phyloP scores from a whole-genome alignment of 1,140 invertebrate genomes.

The Scaptodrosophila lebanonensis region DNA sequence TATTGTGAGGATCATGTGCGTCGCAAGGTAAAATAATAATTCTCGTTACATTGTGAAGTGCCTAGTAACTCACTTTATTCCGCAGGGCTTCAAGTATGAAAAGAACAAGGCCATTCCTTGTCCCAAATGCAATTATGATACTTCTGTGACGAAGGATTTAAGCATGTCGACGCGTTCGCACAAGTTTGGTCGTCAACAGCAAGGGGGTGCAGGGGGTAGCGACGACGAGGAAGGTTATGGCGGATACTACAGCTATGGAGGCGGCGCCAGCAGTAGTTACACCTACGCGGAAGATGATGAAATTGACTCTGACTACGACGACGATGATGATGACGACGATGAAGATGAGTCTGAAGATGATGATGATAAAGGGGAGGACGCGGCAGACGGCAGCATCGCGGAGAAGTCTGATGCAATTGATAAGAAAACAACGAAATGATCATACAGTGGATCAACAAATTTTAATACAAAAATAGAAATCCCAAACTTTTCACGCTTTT shows the following conservation, averaged over 20 bases:
- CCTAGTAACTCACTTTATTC: no score
- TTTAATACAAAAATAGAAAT: no score
- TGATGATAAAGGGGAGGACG: conserved; percentile 74
- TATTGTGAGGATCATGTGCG: conserved; percentile 98
- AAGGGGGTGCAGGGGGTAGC: conserved; percentile 79
- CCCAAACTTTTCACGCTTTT: no score
- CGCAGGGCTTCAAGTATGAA: conserved; percentile 94
- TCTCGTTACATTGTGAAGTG: no score
- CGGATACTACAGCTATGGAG: conserved; percentile 68
- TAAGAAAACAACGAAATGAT: no score
- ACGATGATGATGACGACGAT: conserved; percentile 80
- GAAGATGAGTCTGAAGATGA: conserved; percentile 78
- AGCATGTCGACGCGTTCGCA: conserved; percentile 94
- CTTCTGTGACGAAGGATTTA: conserved; percentile 94
- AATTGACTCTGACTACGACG: conserved; percentile 78
- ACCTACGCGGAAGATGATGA: conserved; percentile 78
- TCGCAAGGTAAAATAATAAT: no score
- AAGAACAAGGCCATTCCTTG: conserved; percentile 93
- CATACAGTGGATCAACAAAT: no score
- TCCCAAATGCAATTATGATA: conserved; percentile 95
- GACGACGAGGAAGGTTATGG: conserved; percentile 81
- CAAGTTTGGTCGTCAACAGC: conserved; percentile 89
- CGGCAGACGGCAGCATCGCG: no score
- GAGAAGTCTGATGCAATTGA: no score
- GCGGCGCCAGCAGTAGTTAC: conserved; percentile 71